phyloP scores from a whole-genome alignment of 1,140 invertebrate genomes.

The Dinoponera quadriceps region DNA sequence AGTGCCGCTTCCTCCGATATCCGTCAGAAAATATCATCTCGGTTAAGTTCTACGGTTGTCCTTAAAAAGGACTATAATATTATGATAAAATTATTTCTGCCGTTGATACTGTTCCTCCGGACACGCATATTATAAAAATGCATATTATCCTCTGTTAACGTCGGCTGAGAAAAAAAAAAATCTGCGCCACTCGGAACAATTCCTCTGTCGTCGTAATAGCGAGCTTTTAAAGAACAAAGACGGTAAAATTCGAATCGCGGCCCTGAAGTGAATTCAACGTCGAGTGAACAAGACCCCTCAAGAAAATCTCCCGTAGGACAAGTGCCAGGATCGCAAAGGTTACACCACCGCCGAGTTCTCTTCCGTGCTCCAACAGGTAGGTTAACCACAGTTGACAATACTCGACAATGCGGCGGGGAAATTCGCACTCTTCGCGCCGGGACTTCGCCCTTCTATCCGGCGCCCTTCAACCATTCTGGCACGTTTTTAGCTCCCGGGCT shows the following conservation, averaged over 20 bases:
- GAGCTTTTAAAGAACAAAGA: slow-evolving; percentile 26
- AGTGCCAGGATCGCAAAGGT: slow-evolving; percentile 59
- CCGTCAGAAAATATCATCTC: background rate
- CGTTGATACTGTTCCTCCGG: background rate
- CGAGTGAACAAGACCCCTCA: slow-evolving; percentile 14
- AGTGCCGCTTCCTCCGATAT: background rate
- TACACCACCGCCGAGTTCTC: slow-evolving; percentile 25
- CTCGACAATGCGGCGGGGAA: slow-evolving; percentile 70
- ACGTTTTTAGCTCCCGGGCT: slow-evolving; percentile 53
- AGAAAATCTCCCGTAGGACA: slow-evolving; percentile 57
- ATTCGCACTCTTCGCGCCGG: slow-evolving; percentile 59
- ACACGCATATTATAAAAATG: background rate
- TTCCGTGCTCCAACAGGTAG: slow-evolving; percentile 75
- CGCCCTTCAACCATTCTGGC: slow-evolving; percentile 47
- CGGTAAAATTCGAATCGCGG: slow-evolving; percentile 52
- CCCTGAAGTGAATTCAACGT: slow-evolving; percentile 56
- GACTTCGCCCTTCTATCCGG: slow-evolving; percentile 35
- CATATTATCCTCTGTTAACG: background rate
- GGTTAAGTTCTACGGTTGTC: background rate
- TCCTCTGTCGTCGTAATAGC: slow-evolving; percentile 29
- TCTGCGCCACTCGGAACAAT: slow-evolving; percentile 9
- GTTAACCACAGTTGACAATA: slow-evolving; percentile 71
- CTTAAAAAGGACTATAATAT: background rate
- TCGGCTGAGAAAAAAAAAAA: background rate
- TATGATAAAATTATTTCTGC: background rate